Percentiles rank a stretch among this genome's conserved stretches.
Evolutionary conservation across 2,797 vertebrate species (phyloP).

Genomic region (Dermochelys coriacea): DNA sequence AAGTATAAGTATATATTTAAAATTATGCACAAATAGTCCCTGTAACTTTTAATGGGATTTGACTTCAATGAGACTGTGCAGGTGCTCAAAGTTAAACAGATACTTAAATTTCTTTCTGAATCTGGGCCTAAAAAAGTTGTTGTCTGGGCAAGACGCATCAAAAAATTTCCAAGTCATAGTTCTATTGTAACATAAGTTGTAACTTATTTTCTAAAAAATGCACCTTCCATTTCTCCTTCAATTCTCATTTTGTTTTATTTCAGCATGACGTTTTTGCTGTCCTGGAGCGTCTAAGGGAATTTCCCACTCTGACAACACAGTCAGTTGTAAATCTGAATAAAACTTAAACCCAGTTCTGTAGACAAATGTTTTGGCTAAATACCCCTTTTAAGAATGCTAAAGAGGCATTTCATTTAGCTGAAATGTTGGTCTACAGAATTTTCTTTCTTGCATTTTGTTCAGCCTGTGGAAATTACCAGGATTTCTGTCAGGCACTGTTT

Average conservation of each 20-base stretch:
- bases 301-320: constrained; percentile 32
- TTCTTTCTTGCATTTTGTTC: constrained; percentile 43
- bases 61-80: neutral
- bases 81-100: neutral
- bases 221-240: neutral
- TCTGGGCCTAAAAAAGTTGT: neutral
- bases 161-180: constrained; percentile 54
- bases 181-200: constrained; percentile 41
- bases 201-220: constrained; percentile 62
- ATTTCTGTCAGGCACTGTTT: neutral
- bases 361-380: constrained; percentile 57
- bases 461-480: neutral
- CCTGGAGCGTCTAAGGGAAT: constrained; percentile 43
- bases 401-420: neutral
- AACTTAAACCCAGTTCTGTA: constrained; percentile 16
- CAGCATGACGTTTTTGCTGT: constrained; percentile 40
- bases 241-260: constrained; percentile 54
- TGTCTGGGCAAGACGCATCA: neutral
- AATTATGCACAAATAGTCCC: neutral
- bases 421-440: constrained; percentile 14
- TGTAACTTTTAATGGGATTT: neutral
- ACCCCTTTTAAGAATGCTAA: constrained; percentile 8
- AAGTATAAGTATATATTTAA: neutral
- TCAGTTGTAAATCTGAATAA: constrained; percentile 60
- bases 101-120: neutral